Evolutionary conservation across 1,140 invertebrate genomes (phyloP).

Genomic region (Papilio helenus): DNA sequence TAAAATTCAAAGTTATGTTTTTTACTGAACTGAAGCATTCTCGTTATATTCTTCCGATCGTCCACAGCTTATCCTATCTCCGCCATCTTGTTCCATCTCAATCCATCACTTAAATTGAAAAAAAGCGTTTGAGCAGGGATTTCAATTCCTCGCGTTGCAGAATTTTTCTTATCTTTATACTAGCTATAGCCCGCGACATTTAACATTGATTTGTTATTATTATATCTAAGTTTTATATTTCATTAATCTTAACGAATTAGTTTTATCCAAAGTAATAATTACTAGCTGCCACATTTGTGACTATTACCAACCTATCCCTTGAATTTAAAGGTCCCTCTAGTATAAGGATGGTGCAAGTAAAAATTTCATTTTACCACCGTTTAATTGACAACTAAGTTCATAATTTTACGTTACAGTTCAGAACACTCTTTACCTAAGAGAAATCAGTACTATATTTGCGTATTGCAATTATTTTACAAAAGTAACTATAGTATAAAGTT

Average conservation of each 20-base stretch:
- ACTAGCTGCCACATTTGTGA: not conserved
- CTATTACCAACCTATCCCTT: too few relatives aligned
- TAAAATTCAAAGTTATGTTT: constrained; percentile 2
- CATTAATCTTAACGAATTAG: not conserved
- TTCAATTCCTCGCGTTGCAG: constrained; percentile 4
- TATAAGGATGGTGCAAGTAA: too few relatives aligned
- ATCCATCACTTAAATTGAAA: constrained; percentile 34
- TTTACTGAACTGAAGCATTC: not conserved
- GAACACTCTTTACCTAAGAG: too few relatives aligned
- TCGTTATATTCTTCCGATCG: constrained; percentile 2
- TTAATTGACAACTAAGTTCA: too few relatives aligned
- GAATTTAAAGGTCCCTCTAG: too few relatives aligned
- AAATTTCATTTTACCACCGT: too few relatives aligned
- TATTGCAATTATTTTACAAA: too few relatives aligned
- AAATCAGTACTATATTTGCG: too few relatives aligned
- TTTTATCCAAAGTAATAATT: not conserved
- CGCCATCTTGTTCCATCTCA: constrained; percentile 28
- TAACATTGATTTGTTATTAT: not conserved
- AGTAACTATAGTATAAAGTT: too few relatives aligned
- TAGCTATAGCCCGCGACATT: not conserved
- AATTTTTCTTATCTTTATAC: constrained; percentile 3
- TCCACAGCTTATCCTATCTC: constrained; percentile 25
- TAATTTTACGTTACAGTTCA: too few relatives aligned
- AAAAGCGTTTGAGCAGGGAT: constrained; percentile 21
- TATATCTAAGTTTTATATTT: not conserved